Conservation (phyloP, 2,113 vertebrate genomes). For the Orthonyx spaldingii region DNA sequence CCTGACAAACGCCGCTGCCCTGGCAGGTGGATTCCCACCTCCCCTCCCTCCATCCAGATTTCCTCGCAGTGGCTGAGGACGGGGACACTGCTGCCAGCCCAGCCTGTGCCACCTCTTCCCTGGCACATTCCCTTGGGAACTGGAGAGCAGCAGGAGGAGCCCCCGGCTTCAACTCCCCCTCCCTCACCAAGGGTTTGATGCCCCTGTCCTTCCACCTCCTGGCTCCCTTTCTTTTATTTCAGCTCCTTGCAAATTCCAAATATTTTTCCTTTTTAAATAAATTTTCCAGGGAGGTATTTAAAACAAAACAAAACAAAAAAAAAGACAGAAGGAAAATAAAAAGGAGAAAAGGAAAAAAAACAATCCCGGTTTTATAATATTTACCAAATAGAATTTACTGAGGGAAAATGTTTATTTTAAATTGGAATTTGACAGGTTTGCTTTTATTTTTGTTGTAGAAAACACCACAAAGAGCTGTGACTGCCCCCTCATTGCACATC, state of each 20-base stretch:
- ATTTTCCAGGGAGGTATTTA: neutral
- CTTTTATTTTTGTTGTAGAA: neutral
- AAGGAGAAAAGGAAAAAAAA: neutral
- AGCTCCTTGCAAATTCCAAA: neutral
- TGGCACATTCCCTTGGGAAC: accelerated
- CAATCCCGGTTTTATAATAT: neutral
- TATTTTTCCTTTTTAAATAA: neutral
- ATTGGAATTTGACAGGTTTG: neutral
- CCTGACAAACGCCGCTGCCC: accelerated
- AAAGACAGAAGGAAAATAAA: neutral
- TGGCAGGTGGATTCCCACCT: neutral
- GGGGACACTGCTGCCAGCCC: neutral
- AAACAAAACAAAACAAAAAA: neutral
- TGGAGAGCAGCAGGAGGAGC: neutral
- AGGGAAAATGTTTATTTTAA: neutral
- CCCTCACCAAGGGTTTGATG: no score
- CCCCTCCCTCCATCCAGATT: accelerated
- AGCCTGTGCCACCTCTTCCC: neutral
- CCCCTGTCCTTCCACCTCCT: neutral
- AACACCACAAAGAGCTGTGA: neutral
- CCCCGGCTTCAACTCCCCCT: no score
- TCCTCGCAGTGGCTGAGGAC: accelerated
- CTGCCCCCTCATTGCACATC: neutral
- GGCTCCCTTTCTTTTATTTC: neutral
- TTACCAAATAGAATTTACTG: neutral